Evolutionary conservation across 2,113 vertebrate species (phyloP).

Genomic region (Chamaea fasciata): DNA sequence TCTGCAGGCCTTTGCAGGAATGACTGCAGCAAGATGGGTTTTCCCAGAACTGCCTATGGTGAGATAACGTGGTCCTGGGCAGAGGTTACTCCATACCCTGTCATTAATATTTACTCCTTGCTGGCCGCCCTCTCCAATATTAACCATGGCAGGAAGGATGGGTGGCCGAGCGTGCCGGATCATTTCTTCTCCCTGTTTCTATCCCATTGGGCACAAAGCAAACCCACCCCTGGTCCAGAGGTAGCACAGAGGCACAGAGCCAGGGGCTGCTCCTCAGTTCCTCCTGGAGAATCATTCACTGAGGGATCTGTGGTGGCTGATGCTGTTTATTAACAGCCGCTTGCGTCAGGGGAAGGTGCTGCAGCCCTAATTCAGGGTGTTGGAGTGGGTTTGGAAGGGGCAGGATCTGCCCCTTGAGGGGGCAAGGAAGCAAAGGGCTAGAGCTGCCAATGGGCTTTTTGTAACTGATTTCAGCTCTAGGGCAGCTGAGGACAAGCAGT

Average conservation of each 20-base stretch:
- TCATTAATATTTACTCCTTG: background rate
- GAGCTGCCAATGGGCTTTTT: background rate
- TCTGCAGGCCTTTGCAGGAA: background rate
- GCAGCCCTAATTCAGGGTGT: background rate
- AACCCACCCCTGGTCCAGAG: background rate
- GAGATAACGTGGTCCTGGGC: background rate
- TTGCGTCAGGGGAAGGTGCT: background rate
- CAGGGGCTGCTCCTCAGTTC: background rate
- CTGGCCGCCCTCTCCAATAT: background rate
- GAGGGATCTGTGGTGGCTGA: accelerated
- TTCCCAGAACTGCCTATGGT: background rate
- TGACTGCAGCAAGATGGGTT: background rate
- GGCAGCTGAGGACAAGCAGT: background rate
- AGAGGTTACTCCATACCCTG: background rate
- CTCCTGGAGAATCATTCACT: background rate
- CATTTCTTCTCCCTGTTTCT: background rate
- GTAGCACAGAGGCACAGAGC: background rate
- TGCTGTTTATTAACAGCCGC: background rate
- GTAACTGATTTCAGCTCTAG: background rate
- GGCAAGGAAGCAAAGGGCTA: background rate
- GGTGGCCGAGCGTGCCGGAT: background rate
- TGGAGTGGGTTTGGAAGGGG: background rate
- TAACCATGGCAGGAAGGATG: conserved; percentile 18
- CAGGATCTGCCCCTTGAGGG: background rate
- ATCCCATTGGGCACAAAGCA: background rate